Base-by-base conservation (phyloP, 2,888 invertebrate genomes). In the Drosophila basisetae region DNA sequence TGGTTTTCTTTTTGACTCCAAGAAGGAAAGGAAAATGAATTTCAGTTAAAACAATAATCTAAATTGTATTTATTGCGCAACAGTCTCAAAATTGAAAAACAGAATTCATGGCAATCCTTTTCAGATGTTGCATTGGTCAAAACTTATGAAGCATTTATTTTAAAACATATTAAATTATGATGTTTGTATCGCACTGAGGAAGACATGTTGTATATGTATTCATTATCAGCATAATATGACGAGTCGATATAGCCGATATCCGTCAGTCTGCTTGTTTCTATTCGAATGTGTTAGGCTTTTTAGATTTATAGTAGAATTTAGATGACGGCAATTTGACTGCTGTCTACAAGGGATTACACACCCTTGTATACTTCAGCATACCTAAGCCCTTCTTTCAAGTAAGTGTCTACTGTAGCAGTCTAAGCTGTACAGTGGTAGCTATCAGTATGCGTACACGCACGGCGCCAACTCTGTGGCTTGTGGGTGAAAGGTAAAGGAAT, bases 391-490 rank as follows among this genome's bases (percentile, higher is more conserved):
- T 47, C 16, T 25, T 47, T 47, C 16, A 25, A 25, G 47, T 47
- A 25, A 47, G 16, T 47, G 25, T 30, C n/a, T 31, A 16, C 11
- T 18, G 22, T 22, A 13, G 16, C 25, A 16, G 25, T 35, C 28
- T n/a, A 28, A 28, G 25, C 18, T 4, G 5, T n/a, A 25, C 28
- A 50, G 18, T 25, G 2, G 30, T 53, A 16, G 25, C 16, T 22
- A 31, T 41, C 9, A 33, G 39, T 5, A 13, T 28, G 16, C 47
- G 30, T 25, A 3, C 22, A 11, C 16, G 33, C 72, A 73, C 71
- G 72, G 16, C 37, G 37, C 4, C 73, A 61, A 58, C 73, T 47
- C 60, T 61, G 18, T 66, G 37, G 50, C 6, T 25, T 16, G 22
- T 30, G 35, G 30, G 30, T 16, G 47, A 30, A 37, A 43, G 43